Conservation (phyloP, 2,113 vertebrate species). For the Lophius piscatorius region DNA sequence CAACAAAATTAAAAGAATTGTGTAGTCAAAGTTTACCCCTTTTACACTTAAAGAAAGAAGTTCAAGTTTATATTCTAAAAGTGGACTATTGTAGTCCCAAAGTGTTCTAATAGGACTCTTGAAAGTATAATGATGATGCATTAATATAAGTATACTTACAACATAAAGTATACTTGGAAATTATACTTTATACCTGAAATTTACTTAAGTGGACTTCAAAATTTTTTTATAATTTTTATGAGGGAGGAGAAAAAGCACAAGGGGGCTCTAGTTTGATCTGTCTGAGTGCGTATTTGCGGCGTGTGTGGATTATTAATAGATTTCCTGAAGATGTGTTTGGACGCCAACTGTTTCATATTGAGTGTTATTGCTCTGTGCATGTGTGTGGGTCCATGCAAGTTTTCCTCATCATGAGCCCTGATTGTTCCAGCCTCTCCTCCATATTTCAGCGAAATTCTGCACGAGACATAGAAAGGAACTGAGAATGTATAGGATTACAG, state of each 20-base stretch:
- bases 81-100: too few relatives aligned
- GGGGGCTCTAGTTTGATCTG: background rate
- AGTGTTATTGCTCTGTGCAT: background rate
- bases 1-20: too few relatives aligned
- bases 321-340: conserved; percentile 30
- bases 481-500: conserved; percentile 20
- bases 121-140: too few relatives aligned
- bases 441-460: conserved; percentile 27
- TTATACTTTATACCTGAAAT: too few relatives aligned
- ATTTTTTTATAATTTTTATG: too few relatives aligned
- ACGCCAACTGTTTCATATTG: background rate
- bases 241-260: conserved; percentile 18
- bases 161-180: too few relatives aligned
- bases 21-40: too few relatives aligned
- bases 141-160: too few relatives aligned
- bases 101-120: too few relatives aligned
- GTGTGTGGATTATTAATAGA: conserved; percentile 49
- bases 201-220: too few relatives aligned
- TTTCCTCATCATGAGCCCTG: conserved; percentile 63
- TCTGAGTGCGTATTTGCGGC: conserved; percentile 40
- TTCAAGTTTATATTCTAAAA: too few relatives aligned
- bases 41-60: too few relatives aligned
- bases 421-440: conserved; percentile 17
- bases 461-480: conserved; percentile 11
- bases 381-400: background rate